Percentiles rank a stretch among this genome's conserved stretches.
Evolutionary conservation across 2,888 invertebrate species (phyloP).

Genomic region (Apotomis betuletana): DNA sequence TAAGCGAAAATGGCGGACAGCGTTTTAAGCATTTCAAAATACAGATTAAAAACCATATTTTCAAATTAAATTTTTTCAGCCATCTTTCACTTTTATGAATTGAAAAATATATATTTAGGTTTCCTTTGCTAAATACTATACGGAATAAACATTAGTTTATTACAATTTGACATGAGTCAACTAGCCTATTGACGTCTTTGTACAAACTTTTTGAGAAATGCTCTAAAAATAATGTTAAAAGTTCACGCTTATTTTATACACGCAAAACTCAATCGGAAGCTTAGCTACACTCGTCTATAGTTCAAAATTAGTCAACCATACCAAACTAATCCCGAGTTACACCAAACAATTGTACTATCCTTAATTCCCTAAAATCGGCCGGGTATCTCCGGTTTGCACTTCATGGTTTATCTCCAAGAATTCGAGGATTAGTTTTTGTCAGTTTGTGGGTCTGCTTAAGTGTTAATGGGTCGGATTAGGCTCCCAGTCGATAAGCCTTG

Average conservation of each 20-base stretch:
- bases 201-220: no score
- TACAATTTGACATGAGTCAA: no score
- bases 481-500: slow-evolving; percentile 61
- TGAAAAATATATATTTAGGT: no score
- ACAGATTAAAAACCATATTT: no score
- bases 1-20: no score
- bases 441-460: slow-evolving; percentile 79
- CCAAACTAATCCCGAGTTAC: slow-evolving; percentile 14
- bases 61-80: no score
- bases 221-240: background rate
- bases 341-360: slow-evolving; percentile 31
- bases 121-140: no score
- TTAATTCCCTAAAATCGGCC: slow-evolving; percentile 22
- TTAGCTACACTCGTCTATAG: background rate
- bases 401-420: slow-evolving; percentile 62
- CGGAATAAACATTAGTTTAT: no score
- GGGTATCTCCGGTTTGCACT: slow-evolving; percentile 59
- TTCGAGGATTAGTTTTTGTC: slow-evolving; percentile 72
- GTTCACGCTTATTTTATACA: background rate
- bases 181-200: no score
- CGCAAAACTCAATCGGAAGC: slow-evolving; percentile 2
- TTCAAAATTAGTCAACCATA: slow-evolving; percentile 7
- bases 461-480: slow-evolving; percentile 80
- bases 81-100: no score
- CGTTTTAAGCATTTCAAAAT: no score